These are phyloP conservation scores for Scatophagus argus DNA, from an alignment of 2,113 vertebrate species.

Conservation along the genomic window DNA sequence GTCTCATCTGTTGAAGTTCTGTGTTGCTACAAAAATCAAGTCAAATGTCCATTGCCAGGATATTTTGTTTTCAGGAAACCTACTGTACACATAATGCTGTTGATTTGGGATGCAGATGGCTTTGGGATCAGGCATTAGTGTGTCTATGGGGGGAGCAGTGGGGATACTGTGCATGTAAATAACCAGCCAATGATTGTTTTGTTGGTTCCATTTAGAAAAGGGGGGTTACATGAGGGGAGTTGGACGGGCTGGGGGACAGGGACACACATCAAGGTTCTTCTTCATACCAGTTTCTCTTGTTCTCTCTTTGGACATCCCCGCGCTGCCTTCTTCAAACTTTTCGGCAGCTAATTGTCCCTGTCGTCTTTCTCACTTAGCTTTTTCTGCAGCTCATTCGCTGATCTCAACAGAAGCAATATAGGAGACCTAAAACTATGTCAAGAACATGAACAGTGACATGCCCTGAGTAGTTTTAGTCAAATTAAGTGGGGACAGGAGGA, in stretches of 20 bases:
- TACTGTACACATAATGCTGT: slow-evolving; percentile 30
- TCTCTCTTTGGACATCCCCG: slow-evolving; percentile 36
- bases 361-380: slow-evolving; percentile 5
- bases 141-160: slow-evolving; percentile 56
- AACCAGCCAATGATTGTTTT: slow-evolving; percentile 82
- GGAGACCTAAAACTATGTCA: slow-evolving; percentile 13
- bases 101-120: slow-evolving; percentile 61
- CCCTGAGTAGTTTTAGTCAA: slow-evolving; percentile 30
- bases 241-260: slow-evolving; percentile 28
- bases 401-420: slow-evolving; percentile 29
- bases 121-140: slow-evolving; percentile 77
- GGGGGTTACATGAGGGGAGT: slow-evolving; percentile 47
- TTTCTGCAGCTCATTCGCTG: slow-evolving; percentile 11
- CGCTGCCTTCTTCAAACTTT: slow-evolving; percentile 5
- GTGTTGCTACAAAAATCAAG: not conserved
- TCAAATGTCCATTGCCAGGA: slow-evolving; percentile 1
- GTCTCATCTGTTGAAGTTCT: not conserved
- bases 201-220: slow-evolving; percentile 71
- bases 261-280: slow-evolving; percentile 45
- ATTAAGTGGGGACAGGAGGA: slow-evolving; percentile 22
- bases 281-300: slow-evolving; percentile 67
- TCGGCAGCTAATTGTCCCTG: slow-evolving; percentile 20
- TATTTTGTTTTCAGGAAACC: slow-evolving; percentile 42
- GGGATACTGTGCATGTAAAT: slow-evolving; percentile 82
- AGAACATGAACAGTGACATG: slow-evolving; percentile 4